phyloP scores from a whole-genome alignment of 2,113 vertebrate species.

The Pristiophorus japonicus region DNA sequence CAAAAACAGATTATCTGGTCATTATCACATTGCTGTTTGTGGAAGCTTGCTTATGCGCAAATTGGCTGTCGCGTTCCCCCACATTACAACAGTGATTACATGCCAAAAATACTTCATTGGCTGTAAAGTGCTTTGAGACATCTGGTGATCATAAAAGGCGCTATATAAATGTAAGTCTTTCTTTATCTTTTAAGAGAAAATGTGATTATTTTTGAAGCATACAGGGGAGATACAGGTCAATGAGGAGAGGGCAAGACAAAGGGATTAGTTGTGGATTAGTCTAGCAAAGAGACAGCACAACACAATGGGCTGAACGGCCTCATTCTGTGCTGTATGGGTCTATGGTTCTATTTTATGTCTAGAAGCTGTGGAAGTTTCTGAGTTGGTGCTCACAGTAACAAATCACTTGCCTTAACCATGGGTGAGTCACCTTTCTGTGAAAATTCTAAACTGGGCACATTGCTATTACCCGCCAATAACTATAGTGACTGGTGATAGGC shows the following conservation, averaged over 20 bases:
- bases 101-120: too few relatives aligned
- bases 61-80: too few relatives aligned
- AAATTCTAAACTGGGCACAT: not conserved
- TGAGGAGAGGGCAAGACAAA: not conserved
- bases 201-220: not conserved
- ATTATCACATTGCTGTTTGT: too few relatives aligned
- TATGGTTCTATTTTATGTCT: not conserved
- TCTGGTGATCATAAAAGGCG: too few relatives aligned
- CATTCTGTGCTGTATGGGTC: not conserved
- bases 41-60: too few relatives aligned
- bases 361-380: not conserved
- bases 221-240: not conserved
- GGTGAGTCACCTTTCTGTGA: slow-evolving; percentile 9
- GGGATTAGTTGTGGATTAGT: not conserved
- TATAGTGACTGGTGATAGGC: not conserved
- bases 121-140: too few relatives aligned
- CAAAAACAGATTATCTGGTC: too few relatives aligned
- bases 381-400: not conserved
- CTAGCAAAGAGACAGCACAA: not conserved
- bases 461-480: slow-evolving; percentile 5
- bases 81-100: too few relatives aligned
- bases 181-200: not conserved
- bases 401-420: slow-evolving; percentile 4
- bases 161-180: too few relatives aligned
- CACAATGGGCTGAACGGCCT: not conserved